Evolutionary conservation across 2,113 vertebrate species (phyloP).

Genomic region (Coptodon rendalli): DNA sequence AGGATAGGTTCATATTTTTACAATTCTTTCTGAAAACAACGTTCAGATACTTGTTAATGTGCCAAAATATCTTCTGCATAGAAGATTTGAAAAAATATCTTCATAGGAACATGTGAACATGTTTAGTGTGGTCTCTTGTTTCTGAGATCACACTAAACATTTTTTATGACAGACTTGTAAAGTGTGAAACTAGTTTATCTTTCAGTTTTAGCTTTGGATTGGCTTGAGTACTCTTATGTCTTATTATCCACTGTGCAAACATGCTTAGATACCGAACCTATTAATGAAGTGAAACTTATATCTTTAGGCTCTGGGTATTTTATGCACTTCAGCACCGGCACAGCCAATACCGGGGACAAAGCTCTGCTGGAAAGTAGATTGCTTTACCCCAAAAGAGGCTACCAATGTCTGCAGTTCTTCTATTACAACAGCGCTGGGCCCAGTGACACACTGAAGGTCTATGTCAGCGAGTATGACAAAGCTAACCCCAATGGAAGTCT

Average conservation of each 20-base stretch:
- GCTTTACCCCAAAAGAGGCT: slow-evolving; percentile 82
- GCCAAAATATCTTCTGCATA: background rate
- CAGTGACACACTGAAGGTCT: slow-evolving; percentile 72
- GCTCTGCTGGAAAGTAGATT: slow-evolving; percentile 81
- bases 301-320: slow-evolving; percentile 82
- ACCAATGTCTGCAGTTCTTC: slow-evolving; percentile 92
- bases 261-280: background rate
- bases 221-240: background rate
- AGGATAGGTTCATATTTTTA: background rate
- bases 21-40: background rate
- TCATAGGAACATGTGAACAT: background rate
- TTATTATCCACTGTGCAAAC: background rate
- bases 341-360: slow-evolving; percentile 38
- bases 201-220: background rate
- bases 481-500: slow-evolving; percentile 59
- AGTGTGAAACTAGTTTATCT: background rate
- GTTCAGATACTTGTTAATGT: background rate
- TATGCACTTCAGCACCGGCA: slow-evolving; percentile 81
- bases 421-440: slow-evolving; percentile 75
- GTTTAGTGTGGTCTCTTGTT: background rate
- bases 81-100: background rate
- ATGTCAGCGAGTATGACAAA: slow-evolving; percentile 74
- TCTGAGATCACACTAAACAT: background rate
- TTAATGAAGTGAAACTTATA: background rate
- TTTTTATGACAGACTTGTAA: background rate